Evolutionary conservation across 2,113 vertebrate genomes (phyloP), one percentile per base, ranked within the genome.

Genomic region (Cinclus mexicanus): DNA sequence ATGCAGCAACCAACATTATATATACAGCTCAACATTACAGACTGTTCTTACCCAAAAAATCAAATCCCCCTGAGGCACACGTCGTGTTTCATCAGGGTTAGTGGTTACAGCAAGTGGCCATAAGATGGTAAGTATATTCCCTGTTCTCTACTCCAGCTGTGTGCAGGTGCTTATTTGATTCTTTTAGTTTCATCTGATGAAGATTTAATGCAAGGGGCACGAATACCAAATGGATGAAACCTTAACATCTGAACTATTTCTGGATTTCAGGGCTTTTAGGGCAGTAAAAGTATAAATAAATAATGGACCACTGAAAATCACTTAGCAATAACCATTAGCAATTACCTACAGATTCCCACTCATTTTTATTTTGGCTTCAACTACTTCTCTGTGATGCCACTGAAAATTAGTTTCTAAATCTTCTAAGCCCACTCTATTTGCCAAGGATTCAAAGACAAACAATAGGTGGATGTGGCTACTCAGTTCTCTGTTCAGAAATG

Each of bases 341-440:
- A 80, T n/a, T 44, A 46, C 65, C 82, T 83, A 76, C 2, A 12
- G 68, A 85, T 49, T 70, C 20, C 33, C 53, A 79, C 56, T 87
- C 60, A 44, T 72, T 92, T 95, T 84, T 68, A 46, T 53, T 83
- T 91, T 76, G 55, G 46, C 59, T 94, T 59, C 2, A 7, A 52
- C 47, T 59, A 11, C 56, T 77, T 37, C 71, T 72, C 87, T 83
- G 53, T n/a, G 78, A 83, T 41, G 57, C 64, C 46, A 91, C 7
- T 60, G 85, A 89, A 91, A 87, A 75, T 77, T 44, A 50, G 49
- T 88, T 90, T 83, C n/a, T 86, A 93, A 88, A 83, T 89, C 63
- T 83, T 64, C 49, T 83, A 59, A 87, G 46, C 31, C 26, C 41
- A 18, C 37, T 71, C 42, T 24, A 33, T 60, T 79, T 85, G 44